Evolutionary conservation across 2,113 vertebrate species (phyloP), one percentile per base, ranked within the genome.

Genomic region (Hoplias malabaricus): DNA sequence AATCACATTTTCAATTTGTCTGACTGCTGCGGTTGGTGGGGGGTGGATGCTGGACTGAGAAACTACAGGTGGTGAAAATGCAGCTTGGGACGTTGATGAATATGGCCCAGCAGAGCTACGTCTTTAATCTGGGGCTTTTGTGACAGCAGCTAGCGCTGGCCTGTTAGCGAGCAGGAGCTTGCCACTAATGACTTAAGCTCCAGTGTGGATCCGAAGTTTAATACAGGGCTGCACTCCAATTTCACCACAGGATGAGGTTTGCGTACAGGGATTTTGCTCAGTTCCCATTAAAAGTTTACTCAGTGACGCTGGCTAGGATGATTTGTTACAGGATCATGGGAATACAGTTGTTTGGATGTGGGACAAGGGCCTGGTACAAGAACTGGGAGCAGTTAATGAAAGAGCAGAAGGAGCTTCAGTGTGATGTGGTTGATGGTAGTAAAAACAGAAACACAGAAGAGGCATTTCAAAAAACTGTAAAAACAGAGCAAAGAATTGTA

Each of bases 1-100:
- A 71, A 82, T 71, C 76, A 86, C 81, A 85, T 91, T 90, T 91
- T 88, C 89, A 89, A 90, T 91, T 90, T 89, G 82, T 77, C 82
- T 88, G 87, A 88, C 88, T 87, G 84, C 83, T 81, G 80, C 76
- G 77, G 83, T 85, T 76, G 86, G 67, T 21, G 68, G 83, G 70
- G 36, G 57, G 16, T 84, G 83, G 85, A 80, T 63, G 34, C 33
- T 31, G 76, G 86, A 90, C 86, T 76, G 68, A 80, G 85, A 86
- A 78, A 14, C 82, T 76, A 8, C 69, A 72, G 77, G 77, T 80
- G 83, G 80, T 84, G 83, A 80, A 79, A 86, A 89, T 75, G 54
- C 73, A 79, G 56, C 53, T 27, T 70, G 42, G 79, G 82, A 71
- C 56, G 31, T 67, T 74, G 71, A 88, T 86, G 81, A 83, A 85